These are phyloP conservation scores for Galbula dea DNA, from an alignment of 2,113 vertebrate species.

Conservation along the genomic window DNA sequence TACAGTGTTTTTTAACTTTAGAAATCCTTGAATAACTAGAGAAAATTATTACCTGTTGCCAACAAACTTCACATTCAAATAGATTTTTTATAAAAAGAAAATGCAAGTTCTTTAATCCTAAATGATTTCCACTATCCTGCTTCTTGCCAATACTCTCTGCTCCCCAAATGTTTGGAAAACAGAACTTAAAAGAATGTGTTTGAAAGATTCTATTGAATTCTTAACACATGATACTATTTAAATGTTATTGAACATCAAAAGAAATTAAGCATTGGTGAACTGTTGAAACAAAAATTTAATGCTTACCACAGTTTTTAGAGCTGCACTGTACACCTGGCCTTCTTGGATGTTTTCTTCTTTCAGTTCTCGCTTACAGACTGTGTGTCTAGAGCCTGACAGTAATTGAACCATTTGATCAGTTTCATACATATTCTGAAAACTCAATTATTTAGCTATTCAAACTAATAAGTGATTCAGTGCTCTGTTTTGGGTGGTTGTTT, in stretches of 20 bases:
- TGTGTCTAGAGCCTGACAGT: neutral
- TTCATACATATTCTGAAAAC: neutral
- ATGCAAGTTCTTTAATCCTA: neutral
- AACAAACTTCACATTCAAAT: neutral
- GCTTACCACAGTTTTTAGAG: neutral
- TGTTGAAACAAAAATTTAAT: neutral
- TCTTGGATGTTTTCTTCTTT: neutral
- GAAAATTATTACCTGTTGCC: neutral
- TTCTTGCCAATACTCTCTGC: neutral
- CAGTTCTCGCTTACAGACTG: neutral
- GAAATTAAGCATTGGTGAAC: neutral
- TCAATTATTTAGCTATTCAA: neutral
- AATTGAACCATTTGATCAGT: neutral
- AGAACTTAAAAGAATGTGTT: neutral
- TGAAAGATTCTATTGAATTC: neutral
- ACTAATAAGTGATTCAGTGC: neutral
- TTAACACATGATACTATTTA: neutral
- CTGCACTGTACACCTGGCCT: neutral
- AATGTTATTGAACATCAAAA: neutral
- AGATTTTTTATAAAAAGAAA: neutral
- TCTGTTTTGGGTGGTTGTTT: neutral
- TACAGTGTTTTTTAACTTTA: constrained; percentile 12
- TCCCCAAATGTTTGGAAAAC: neutral
- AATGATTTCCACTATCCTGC: neutral
- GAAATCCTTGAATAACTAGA: constrained; percentile 1